Base-by-base conservation (phyloP, 2,797 vertebrate species). In the Sternotherus odoratus region DNA sequence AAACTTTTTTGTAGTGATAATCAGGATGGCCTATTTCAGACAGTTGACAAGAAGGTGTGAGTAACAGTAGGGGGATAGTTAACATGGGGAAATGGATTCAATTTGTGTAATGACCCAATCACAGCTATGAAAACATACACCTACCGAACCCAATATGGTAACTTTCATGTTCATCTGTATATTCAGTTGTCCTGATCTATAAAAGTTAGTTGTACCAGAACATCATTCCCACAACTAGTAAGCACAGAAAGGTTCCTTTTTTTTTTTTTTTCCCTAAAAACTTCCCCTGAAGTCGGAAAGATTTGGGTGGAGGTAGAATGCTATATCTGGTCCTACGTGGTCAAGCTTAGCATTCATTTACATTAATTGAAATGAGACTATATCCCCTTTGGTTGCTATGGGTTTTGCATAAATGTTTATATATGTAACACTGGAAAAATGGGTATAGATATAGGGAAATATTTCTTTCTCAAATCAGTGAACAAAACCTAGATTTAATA, bases 131-230 rank as follows among this genome's bases (percentile, higher is more conserved):
- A 74, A 46, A 74, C 23, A 46, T 46, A 13, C 12, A 26, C 15
- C 72, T 57, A 57, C 74, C 77, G 28, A 19, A 80, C 77, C 12
- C 53, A 10, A 24, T 15, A 51, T 0, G 0, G 0, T 28, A 56
- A 0, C 63, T 83, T 78, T 87, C 46, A 28, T 75, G 1, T 36
- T 56, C 5, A 17, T 54, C 30, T 80, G 11, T 80, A 11, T 56
- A 80, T 53, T 88, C 28, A 17, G 54, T 46, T n/a, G 60, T 19
- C 16, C 17, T 81, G 92, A 83, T n/a, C 48, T 63, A 57, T 10
- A 12, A 54, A 80, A 94, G 39, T 24, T 24, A 2, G 69, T 36
- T 49, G 86, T 72, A 43, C 26, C 43, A 24, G 21, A 43, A 43
- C 36, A 72, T 72, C 21, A 26, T 5, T 72, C 66, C 36, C 17